These are phyloP conservation scores for Platichthys stellatus DNA, from an alignment of 2,113 vertebrate species.

Conservation along the genomic window DNA sequence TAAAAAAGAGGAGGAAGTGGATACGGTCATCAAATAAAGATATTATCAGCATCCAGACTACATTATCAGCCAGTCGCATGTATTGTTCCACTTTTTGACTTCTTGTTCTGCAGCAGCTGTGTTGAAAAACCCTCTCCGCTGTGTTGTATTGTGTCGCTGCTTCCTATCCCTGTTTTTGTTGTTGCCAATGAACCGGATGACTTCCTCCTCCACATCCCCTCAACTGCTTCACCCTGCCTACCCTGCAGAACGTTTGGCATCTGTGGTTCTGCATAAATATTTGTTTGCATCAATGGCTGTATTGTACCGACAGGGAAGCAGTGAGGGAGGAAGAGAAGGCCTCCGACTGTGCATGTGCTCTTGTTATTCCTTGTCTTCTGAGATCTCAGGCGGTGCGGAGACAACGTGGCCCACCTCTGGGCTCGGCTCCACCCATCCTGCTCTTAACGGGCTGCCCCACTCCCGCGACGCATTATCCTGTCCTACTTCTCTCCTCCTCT, in stretches of 20 bases:
- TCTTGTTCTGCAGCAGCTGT: conserved; percentile 42
- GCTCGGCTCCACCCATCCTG: conserved; percentile 70
- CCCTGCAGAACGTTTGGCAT: conserved; percentile 63
- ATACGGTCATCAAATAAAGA: background rate
- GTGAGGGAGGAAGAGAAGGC: conserved; percentile 48
- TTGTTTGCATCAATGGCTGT: conserved; percentile 68
- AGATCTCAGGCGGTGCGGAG: conserved; percentile 42
- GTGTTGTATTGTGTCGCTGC: conserved; percentile 51
- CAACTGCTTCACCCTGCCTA: conserved; percentile 36
- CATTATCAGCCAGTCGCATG: background rate
- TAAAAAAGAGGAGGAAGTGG: background rate
- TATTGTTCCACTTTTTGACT: conserved; percentile 4
- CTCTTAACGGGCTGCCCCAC: conserved; percentile 41
- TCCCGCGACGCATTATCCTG: conserved; percentile 62
- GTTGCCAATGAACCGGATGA: conserved; percentile 48
- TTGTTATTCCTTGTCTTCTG: conserved; percentile 67
- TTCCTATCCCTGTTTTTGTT: conserved; percentile 65
- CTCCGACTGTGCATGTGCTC: conserved; percentile 49
- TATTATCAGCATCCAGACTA: background rate
- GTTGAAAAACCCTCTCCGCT: conserved; percentile 49
- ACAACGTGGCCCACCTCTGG: conserved; percentile 56
- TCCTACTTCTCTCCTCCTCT: conserved; percentile 68
- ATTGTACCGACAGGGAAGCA: conserved; percentile 60
- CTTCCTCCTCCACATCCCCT: conserved; percentile 61
- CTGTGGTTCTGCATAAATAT: conserved; percentile 75